Conservation (phyloP, 1,140 invertebrate genomes). For the Drosophila ohnishii region DNA sequence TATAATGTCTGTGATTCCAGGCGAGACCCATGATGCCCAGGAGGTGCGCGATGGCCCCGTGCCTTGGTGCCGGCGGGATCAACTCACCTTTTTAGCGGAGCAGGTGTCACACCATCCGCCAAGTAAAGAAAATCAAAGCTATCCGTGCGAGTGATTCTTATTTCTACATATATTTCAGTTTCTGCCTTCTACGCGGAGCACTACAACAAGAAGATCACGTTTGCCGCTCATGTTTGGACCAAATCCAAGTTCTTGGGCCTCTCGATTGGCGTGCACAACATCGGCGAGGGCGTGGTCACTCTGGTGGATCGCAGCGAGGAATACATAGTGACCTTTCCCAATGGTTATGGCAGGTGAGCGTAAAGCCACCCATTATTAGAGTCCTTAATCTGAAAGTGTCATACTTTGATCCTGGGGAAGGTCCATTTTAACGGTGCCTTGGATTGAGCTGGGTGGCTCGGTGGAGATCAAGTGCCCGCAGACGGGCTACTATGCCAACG, state of each 20-base stretch:
- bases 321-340: constrained; percentile 97
- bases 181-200: constrained; percentile 99
- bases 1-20: constrained; percentile 20
- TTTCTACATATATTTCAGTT: constrained; percentile 84
- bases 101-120: constrained; percentile 99
- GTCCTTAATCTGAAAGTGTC: neutral
- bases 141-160: neutral
- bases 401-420: constrained; percentile 81
- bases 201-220: constrained; percentile 93
- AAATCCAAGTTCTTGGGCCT: constrained; percentile 99
- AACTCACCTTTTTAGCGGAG: constrained; percentile 96
- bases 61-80: constrained; percentile 91
- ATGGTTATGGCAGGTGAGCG: constrained; percentile 94
- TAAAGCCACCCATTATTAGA: rapidly evolving
- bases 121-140: constrained; percentile 85
- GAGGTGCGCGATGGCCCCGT: constrained; percentile 89
- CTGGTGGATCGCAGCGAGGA: constrained; percentile 94
- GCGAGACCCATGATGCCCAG: constrained; percentile 48
- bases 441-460: constrained; percentile 97
- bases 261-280: constrained; percentile 95
- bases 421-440: constrained; percentile 97
- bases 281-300: constrained; percentile 91
- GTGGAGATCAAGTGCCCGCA: constrained; percentile 94
- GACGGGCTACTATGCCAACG: constrained; percentile 93
- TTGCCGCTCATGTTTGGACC: constrained; percentile 97